Evolutionary conservation across 2,888 invertebrate species (phyloP), one percentile per base, ranked within the genome.

Genomic region (Sericinus montela): DNA sequence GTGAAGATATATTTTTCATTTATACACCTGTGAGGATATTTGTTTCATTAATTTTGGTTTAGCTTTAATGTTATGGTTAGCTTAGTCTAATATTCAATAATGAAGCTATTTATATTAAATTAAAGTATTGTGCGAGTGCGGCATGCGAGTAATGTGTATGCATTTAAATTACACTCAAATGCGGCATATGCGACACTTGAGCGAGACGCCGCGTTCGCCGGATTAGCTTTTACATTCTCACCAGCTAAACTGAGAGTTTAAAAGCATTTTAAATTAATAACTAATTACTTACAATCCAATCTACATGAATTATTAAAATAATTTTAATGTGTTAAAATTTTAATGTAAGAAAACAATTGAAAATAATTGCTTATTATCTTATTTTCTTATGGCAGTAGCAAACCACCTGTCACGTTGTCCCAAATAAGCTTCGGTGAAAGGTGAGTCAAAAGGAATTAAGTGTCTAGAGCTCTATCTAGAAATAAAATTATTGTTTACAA

Each of bases 101-200:
- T 74, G 72, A 72, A 71, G 69, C 65, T 70, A 70, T 78, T 75
- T 78, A 75, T 75, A 72, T 74, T 76, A 74, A 75, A 76, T 77
- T 78, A 75, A 71, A 69, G 71, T 72, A 72, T 75, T 72, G 56
- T 54, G 67, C 61, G 67, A 59, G 58, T 61, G 63, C 67, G 65
- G 66, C 57, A 64, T 64, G 60, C 68, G 66, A 70, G 78, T 79
- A 76, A 75, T 78, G 74, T 76, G 72, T 67, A 74, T 81, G 80
- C 80, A 82, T 81, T 80, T 81, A 81, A 80, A 81, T 81, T 78
- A 78, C 75, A 60, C 62, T 72, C 66, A 78, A 80, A 80, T 78
- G 79, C 69, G 67, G 65, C 72, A 71, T 58, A 60, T 60, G 64
- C 58, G 62, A 56, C 61, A 52, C 53, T 45, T 48, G 52, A 48